Base-by-base conservation (phyloP, 35 echinoderm and acorn worm genomes). In the Ophiothrix spiculata region DNA sequence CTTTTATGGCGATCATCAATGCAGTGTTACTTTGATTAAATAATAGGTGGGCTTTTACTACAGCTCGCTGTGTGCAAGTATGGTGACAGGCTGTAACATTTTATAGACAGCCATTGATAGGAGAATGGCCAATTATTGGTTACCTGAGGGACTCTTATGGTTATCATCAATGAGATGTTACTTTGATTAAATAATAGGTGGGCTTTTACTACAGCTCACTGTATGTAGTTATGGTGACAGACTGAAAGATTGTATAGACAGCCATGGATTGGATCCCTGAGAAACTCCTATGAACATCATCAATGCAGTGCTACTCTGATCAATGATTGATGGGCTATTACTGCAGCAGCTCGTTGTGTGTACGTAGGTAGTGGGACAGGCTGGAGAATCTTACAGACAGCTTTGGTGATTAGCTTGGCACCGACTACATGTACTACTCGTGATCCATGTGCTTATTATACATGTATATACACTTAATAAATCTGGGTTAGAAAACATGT, bases 271-370 rank as follows among this genome's bases (percentile, higher is more conserved):
- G 90, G 45, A 14, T 92, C 90, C 1, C 39, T 92, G 21, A 23
- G 60, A 15, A 23, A 29, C 4, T 38, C 54, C 14, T n/a, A 74
- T 34, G 41, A 35, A 11, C 49, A 49, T 15, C 90, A 92, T 33
- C 38, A 69, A 19, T 92, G 90, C 77, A 84, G 84, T 14, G 90
- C 84, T 31, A 63, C 90, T 0, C 25, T 92, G 12, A 82, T 92
- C 33, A 82, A 28, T 35, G 34, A 87, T 31, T 35, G 54, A 54
- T 92, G 76, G 90, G 76, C 64, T 21, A 38, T 87, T n/a, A 92
- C 90, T 21, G 90, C 84, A n/a, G n/a, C n/a, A 2, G 90, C 90
- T 3, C 90, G 87, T 69, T 92, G 90, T 77, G 39, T 84, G 80
- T 90, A 90, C n/a, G n/a, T n/a, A n/a, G 42, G 87, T 90, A 31